Conservation (phyloP, 2,113 vertebrate species). For the Dendropsophus ebraccatus region DNA sequence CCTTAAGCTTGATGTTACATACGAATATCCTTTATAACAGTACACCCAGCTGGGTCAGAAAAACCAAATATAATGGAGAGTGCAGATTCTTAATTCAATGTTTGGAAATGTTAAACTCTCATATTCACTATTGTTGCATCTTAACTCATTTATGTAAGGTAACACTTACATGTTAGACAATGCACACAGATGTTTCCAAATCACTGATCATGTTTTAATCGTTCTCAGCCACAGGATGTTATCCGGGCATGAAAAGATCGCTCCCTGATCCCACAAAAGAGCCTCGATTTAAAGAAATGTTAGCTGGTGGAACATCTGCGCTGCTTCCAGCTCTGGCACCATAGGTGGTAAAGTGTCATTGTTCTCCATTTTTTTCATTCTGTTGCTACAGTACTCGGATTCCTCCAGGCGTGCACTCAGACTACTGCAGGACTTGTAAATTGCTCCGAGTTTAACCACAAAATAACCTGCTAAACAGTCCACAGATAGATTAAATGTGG, state of each 20-base stretch:
- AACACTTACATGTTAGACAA: neutral
- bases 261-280: conserved; percentile 30
- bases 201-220: conserved; percentile 39
- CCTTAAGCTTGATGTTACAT: too few species aligned
- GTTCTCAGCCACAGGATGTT: conserved; percentile 30
- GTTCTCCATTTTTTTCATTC: conserved; percentile 20
- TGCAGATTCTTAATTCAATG: neutral
- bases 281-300: conserved; percentile 37
- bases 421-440: conserved; percentile 18
- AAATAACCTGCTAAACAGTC: conserved; percentile 10
- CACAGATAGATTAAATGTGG: conserved; percentile 1
- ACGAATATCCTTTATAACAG: too few species aligned
- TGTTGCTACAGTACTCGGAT: conserved; percentile 12
- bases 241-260: conserved; percentile 31
- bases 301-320: conserved; percentile 50
- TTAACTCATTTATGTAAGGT: neutral
- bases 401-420: conserved; percentile 21
- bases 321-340: conserved; percentile 30
- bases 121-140: neutral
- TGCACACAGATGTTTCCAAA: conserved; percentile 32
- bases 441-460: conserved; percentile 16
- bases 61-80: too few species aligned
- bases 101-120: neutral
- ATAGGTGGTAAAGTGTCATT: conserved; percentile 50
- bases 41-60: too few species aligned